Evolutionary conservation across 2,797 vertebrate species (phyloP).

Genomic region (Lycodopsis pacificus): DNA sequence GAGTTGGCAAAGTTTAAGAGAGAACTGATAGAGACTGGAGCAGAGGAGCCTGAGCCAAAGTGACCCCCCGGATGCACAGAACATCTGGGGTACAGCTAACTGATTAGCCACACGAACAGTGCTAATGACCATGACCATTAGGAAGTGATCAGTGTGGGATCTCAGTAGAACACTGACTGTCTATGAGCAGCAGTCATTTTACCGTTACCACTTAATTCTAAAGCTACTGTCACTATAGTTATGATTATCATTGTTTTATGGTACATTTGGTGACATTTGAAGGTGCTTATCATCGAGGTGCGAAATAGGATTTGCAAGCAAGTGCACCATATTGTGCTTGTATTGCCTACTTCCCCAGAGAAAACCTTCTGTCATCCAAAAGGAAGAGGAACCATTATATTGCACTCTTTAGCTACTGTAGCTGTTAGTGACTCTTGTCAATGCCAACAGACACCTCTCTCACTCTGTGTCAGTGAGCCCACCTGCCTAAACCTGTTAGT

Average conservation of each 20-base stretch:
- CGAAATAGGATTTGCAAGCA: background rate
- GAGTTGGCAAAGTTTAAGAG: conserved; percentile 50
- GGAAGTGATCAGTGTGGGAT: conserved; percentile 33
- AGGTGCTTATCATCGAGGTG: background rate
- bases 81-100: conserved; percentile 64
- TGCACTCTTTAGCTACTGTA: background rate
- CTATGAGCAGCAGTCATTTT: conserved; percentile 1
- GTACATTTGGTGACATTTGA: background rate
- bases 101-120: conserved; percentile 57
- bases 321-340: background rate
- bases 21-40: conserved; percentile 40
- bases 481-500: background rate
- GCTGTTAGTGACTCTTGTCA: background rate
- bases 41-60: conserved; percentile 43
- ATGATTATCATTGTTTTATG: background rate
- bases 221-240: background rate
- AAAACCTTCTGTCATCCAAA: background rate
- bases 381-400: background rate
- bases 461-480: background rate
- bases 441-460: background rate
- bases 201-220: background rate
- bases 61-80: conserved; percentile 49
- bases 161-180: background rate
- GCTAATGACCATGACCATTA: conserved; percentile 49
- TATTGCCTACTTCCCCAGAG: background rate